Base-by-base conservation (phyloP, 2,888 invertebrate genomes). In the Philopedon plagiatum region DNA sequence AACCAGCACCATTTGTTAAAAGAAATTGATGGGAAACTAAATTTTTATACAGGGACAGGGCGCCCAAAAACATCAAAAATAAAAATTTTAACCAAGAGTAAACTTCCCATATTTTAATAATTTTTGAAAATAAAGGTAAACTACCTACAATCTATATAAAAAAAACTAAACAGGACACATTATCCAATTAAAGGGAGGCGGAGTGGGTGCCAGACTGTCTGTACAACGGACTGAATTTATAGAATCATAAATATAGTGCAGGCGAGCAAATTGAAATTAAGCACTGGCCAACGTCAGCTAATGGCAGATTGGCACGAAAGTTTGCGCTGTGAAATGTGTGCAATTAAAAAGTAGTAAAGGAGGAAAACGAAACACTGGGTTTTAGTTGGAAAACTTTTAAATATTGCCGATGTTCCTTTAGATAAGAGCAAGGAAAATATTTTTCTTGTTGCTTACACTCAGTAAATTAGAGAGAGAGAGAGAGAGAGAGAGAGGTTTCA, bases 261-360 rank as follows among this genome's bases (percentile, higher is more conserved):
- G 62, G 37, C 61, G 44, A 19, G 39, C 32, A 61, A 69, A 69
- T 69, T 69, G 69, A 69, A 62, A 69, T 69, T 69, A 62, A 69
- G 41, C 41, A 62, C 56, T 54, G 34, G 26, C 54, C 67, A 37
- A 23, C 67, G 58, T 58, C 29, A 9, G 13, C 41, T 58, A 67
- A 67, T 49, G 23, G 67, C 60, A 37, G 5, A 26, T 34, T 2
- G 51, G 49, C 67, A 67, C 51, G 67, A 46, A 60, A n/a, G n/a
- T n/a, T n/a, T n/a, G n/a, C 2, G 13, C 26, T 49, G 9, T 13
- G n/a, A 49, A 23, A 49, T 49, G n/a, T 9, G 44, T 9, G 18
- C 19, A 8, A 44, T 44, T 44, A 44, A 44, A 44, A 44, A 19
- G 44, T 44, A 19, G 15, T 19, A 19, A 19, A 44, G 9, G 19